Evolutionary conservation across 2,113 vertebrate genomes (phyloP), one percentile per base, ranked within the genome.

Genomic region (Poecilia latipinna): DNA sequence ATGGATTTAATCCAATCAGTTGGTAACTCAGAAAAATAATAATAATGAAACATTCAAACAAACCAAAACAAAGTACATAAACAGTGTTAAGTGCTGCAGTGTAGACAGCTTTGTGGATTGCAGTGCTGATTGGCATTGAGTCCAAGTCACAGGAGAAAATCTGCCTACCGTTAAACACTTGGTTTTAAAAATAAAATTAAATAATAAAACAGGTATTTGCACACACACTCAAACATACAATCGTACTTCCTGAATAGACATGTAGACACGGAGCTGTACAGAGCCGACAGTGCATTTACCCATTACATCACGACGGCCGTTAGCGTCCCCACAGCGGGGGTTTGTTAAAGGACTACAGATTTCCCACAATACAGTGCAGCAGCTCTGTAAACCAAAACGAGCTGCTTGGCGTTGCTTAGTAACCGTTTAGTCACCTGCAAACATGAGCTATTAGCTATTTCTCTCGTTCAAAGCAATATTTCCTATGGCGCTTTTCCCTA

Each of bases 181-280:
- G 54, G 26, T 70, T 80, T 37, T 37, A 73, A 86, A 84, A 77
- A 32, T 0, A 26, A 72, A 54, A 64, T 73, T 19, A 32, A 33
- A 76, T 39, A 63, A 74, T 80, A 75, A 68, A 73, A 81, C 61
- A 77, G 82, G 80, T 84, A 92, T 90, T 89, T 92, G 87, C 87
- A 90, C 65, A 87, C 37, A 83, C 75, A 82, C 74, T 31, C 74
- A 77, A 64, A 84, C 70, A 83, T 70, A 79, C 57, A 78, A 4
- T 15, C 74, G 82, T 31, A 82, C 76, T 76, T 63, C 51, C 22
- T n/a, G 12, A 65, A 84, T 61, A 74, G 33, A 74, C 61, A 57
- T 22, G 61, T 37, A 77, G 61, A 70, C 65, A 63, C 61, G 60
- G 39, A 77, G 68, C 68, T 61, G 54, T 39, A 77, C 65, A 81